Evolutionary conservation across 2,113 vertebrate genomes (phyloP).

Genomic region (Sialia sialis): DNA sequence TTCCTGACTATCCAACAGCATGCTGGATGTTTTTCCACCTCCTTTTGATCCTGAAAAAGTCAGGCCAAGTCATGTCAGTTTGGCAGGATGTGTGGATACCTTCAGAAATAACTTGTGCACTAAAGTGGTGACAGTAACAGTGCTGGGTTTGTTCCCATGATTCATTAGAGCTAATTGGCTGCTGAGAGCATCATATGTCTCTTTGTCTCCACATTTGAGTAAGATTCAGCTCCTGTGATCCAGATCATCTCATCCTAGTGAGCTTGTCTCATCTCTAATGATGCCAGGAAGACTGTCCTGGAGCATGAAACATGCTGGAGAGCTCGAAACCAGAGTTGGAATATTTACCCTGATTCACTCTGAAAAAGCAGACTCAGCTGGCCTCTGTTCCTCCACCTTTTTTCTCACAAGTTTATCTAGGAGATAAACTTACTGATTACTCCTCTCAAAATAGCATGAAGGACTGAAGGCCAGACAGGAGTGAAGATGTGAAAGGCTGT

Average conservation of each 20-base stretch:
- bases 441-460: neutral
- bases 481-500: neutral
- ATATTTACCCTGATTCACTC: neutral
- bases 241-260: neutral
- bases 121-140: neutral
- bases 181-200: neutral
- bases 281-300: neutral
- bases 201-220: neutral
- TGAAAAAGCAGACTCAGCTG: neutral
- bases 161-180: constrained; percentile 1
- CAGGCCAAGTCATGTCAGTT: neutral
- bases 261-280: neutral
- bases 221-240: constrained; percentile 2
- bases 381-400: neutral
- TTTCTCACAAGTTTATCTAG: neutral
- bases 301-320: neutral
- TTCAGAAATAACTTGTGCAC: neutral
- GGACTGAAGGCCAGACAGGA: neutral
- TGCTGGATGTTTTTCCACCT: neutral
- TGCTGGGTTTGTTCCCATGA: neutral
- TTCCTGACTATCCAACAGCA: neutral
- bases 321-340: neutral
- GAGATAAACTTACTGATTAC: neutral
- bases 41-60: neutral
- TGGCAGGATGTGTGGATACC: neutral